Conservation (phyloP, 2,797 vertebrate species). For the Mus spretus region DNA sequence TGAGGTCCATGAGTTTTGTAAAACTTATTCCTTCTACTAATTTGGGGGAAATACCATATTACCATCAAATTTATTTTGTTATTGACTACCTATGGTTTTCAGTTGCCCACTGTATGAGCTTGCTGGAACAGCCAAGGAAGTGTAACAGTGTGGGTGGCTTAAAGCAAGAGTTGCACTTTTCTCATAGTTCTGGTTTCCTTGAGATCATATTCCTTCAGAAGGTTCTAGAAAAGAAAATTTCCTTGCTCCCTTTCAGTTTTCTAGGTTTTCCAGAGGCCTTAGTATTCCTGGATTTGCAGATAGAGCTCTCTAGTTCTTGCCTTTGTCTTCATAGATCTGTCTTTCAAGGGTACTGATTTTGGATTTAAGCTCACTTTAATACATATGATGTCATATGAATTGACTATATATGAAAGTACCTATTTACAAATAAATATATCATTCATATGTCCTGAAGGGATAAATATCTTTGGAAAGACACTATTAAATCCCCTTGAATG, state of each 20-base stretch:
- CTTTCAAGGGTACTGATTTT: not conserved
- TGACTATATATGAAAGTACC: not conserved
- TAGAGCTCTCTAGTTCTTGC: not conserved
- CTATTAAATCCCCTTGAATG: not conserved
- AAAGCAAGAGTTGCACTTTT: conserved; percentile 7
- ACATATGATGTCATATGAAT: not conserved
- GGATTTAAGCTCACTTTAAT: not conserved
- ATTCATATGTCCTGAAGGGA: not conserved
- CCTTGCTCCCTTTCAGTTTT: not conserved
- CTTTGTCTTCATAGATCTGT: not conserved
- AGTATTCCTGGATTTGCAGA: not conserved
- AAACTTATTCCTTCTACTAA: conserved; percentile 2
- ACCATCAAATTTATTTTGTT: conserved; percentile 13
- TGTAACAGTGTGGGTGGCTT: not conserved
- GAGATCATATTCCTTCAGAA: not conserved
- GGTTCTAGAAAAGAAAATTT: not conserved
- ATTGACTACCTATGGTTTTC: not conserved
- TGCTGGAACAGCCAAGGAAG: not conserved
- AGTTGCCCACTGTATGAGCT: not conserved
- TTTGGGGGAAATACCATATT: not conserved
- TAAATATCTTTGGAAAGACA: conserved; percentile 5
- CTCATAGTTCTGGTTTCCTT: not conserved
- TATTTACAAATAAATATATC: conserved; percentile 48
- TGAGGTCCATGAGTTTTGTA: conserved; percentile 1
- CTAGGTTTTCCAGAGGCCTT: not conserved